Evolutionary conservation across 2,797 vertebrate genomes (phyloP).

Genomic region (Smutsia temminckii): DNA sequence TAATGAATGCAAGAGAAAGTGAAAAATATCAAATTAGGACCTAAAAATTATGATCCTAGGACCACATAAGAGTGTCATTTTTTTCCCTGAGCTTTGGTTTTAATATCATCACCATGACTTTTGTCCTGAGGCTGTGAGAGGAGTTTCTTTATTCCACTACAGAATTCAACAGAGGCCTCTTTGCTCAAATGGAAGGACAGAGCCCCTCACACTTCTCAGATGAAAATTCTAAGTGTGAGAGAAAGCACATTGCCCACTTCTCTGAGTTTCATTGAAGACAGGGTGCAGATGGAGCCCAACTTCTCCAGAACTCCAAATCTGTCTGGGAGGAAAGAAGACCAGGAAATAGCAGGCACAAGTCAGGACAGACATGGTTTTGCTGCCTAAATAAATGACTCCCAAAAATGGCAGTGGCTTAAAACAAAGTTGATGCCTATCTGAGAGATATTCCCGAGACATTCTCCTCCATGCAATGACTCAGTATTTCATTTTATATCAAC

Average conservation of each 20-base stretch:
- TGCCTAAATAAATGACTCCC: not conserved
- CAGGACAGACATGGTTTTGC: not conserved
- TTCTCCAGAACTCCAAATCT: not conserved
- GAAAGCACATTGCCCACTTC: not conserved
- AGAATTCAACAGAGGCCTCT: not conserved
- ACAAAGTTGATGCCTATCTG: not conserved
- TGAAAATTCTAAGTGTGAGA: not conserved
- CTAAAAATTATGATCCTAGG: not conserved
- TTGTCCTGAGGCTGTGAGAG: not conserved
- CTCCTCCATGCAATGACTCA: not conserved
- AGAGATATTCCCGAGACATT: not conserved
- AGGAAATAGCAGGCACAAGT: not conserved
- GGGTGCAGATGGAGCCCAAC: not conserved
- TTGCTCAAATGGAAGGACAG: not conserved
- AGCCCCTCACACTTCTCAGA: not conserved
- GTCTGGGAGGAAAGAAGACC: not conserved
- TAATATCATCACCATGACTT: not conserved
- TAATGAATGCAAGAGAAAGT: not conserved
- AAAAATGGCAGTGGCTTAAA: not conserved
- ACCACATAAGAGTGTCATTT: not conserved
- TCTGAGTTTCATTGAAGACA: not conserved
- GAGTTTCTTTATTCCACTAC: not conserved
- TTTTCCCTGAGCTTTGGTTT: not conserved
- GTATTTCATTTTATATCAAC: not conserved
- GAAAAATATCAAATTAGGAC: not conserved